Percentiles rank a stretch among this genome's conserved stretches.
Evolutionary conservation across 2,888 invertebrate species (phyloP).

Genomic region (Didymodactylos carnosus): DNA sequence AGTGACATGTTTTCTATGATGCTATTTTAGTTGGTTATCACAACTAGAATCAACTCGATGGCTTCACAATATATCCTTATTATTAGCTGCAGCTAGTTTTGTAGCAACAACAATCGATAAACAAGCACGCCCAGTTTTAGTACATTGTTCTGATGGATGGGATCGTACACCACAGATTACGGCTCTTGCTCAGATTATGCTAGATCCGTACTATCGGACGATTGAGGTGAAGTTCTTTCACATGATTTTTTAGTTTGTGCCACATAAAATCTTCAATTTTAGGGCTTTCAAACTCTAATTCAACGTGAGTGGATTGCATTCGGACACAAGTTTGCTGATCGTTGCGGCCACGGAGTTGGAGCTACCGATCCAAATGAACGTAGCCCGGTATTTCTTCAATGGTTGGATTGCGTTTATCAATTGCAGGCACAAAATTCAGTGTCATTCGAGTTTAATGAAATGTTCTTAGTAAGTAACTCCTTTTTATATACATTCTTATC

Average conservation of each 20-base stretch:
- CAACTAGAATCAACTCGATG: conserved; percentile 69
- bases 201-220: conserved; percentile 83
- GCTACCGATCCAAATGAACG: conserved; percentile 71
- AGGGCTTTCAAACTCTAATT: conserved; percentile 78
- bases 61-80: conserved; percentile 70
- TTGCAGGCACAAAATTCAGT: conserved; percentile 65
- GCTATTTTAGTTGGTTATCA: conserved; percentile 34
- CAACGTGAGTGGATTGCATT: conserved; percentile 92
- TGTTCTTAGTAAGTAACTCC: conserved; percentile 1
- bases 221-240: conserved; percentile 43
- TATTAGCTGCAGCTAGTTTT: conserved; percentile 58
- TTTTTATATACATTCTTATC: too few species aligned
- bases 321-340: conserved; percentile 91
- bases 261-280: too few species aligned
- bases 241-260: too few species aligned
- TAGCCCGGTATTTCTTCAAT: conserved; percentile 89
- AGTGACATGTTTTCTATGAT: neutral
- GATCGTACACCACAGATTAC: conserved; percentile 92
- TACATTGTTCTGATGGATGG: conserved; percentile 98
- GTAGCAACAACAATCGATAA: conserved; percentile 51
- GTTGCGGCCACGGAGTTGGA: conserved; percentile 47
- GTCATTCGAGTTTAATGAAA: conserved; percentile 60
- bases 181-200: conserved; percentile 69
- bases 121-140: conserved; percentile 67
- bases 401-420: conserved; percentile 89